phyloP scores from a whole-genome alignment of 2,113 vertebrate genomes.

The Urocynchramus pylzowi region DNA sequence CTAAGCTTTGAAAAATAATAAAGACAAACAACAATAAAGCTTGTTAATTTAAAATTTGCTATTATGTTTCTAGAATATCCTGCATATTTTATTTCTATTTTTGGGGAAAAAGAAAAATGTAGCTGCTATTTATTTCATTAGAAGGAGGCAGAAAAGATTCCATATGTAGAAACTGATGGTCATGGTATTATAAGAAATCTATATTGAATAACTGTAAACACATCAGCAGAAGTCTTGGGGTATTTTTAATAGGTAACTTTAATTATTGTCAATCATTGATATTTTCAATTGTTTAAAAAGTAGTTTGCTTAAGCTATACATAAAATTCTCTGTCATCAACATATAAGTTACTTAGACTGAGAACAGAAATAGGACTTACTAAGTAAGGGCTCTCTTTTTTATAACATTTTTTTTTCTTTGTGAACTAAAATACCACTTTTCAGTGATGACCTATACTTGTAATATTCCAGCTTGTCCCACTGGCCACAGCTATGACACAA shows the following conservation, averaged over 20 bases:
- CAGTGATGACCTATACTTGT: not conserved
- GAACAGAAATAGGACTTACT: not conserved
- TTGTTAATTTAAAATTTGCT: not conserved
- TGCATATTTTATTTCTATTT: not conserved
- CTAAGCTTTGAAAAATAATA: not conserved
- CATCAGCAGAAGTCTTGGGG: not conserved
- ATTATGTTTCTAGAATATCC: not conserved
- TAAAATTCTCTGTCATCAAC: not conserved
- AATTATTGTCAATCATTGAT: not conserved
- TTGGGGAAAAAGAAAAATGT: not conserved
- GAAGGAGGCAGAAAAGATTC: not conserved
- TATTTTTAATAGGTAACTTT: not conserved
- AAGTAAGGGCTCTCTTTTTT: not conserved
- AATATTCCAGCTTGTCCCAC: not conserved
- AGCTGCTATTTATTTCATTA: not conserved
- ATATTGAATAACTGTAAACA: not conserved
- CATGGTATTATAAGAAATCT: not conserved
- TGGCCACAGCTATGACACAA: not conserved
- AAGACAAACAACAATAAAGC: not conserved
- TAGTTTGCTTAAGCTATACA: not conserved
- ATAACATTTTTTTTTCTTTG: not conserved
- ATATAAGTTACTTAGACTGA: not conserved
- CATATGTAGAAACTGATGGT: not conserved
- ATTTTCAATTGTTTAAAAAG: not conserved
- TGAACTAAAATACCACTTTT: not conserved